A percentile compares a stretch with the other conserved stretches of the same genome.
These are phyloP conservation scores for Lepeophtheirus nordmannii DNA, from an alignment of 2,888 invertebrate species.

Conservation along the genomic window DNA sequence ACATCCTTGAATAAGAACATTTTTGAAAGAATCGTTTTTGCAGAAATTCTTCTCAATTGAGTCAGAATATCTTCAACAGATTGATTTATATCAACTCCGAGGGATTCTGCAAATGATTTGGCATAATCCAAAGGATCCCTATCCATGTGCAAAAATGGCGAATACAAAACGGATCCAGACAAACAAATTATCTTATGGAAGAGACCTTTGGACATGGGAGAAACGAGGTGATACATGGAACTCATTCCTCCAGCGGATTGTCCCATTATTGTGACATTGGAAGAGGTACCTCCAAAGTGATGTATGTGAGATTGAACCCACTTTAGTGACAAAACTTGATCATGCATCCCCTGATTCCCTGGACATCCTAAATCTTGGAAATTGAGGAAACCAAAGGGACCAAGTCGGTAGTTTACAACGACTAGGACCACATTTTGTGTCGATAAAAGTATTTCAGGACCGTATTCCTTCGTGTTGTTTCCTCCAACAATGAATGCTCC, in stretches of 20 bases:
- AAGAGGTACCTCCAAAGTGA: conserved; percentile 11
- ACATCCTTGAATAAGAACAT: conserved; percentile 15
- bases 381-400: conserved; percentile 19
- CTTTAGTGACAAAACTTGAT: conserved; percentile 15
- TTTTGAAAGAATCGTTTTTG: conserved; percentile 7
- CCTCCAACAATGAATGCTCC: conserved; percentile 20
- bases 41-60: background rate
- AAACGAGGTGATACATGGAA: conserved; percentile 5
- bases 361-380: background rate
- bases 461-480: conserved; percentile 11
- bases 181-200: conserved; percentile 15
- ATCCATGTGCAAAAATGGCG: conserved; percentile 10
- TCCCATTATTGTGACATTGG: conserved; percentile 20
- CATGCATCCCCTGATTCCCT: conserved; percentile 21
- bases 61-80: background rate
- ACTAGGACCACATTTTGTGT: conserved; percentile 12
- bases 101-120: background rate
- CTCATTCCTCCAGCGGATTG: conserved; percentile 23
- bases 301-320: conserved; percentile 18
- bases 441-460: conserved; percentile 21
- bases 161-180: background rate
- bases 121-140: conserved; percentile 15
- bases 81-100: conserved; percentile 2
- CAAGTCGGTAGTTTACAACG: conserved; percentile 18
- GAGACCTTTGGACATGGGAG: conserved; percentile 16